These are phyloP conservation scores for Ormia ochracea DNA, from an alignment of 2,888 invertebrate species.

Conservation along the genomic window DNA sequence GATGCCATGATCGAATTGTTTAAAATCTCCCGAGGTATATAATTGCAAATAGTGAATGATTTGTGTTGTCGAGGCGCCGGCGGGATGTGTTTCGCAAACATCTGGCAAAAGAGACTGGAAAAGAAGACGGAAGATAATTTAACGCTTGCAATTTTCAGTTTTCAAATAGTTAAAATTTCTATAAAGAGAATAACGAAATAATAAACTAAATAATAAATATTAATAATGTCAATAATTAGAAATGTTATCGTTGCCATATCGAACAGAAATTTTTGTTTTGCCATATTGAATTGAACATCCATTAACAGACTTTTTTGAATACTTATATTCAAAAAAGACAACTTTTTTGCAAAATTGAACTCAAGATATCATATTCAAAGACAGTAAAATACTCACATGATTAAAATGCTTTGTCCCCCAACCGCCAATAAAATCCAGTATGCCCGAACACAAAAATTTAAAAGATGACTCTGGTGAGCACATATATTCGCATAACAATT, in stretches of 20 bases:
- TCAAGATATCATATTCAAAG: neutral
- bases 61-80: constrained; percentile 83
- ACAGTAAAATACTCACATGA: constrained; percentile 68
- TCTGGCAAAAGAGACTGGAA: constrained; percentile 82
- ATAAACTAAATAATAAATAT: neutral
- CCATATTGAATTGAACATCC: no score
- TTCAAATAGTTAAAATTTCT: no score
- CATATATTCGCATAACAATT: constrained; percentile 75
- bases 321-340: no score
- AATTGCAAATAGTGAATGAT: constrained; percentile 85
- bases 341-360: neutral
- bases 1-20: constrained; percentile 80
- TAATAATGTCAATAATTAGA: no score
- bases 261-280: no score
- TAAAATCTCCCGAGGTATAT: constrained; percentile 77
- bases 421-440: constrained; percentile 72
- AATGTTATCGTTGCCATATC: no score
- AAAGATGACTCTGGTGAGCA: constrained; percentile 79
- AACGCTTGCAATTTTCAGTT: no score
- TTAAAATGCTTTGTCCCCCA: constrained; percentile 74
- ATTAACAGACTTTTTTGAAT: no score
- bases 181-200: neutral
- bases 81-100: constrained; percentile 82
- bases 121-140: constrained; percentile 65
- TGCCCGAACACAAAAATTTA: constrained; percentile 70